These are phyloP conservation scores for Turritopsis dohrnii DNA, from an alignment of 30 jellyfish, hydroid and myxozoan genomes.

Conservation along the genomic window DNA sequence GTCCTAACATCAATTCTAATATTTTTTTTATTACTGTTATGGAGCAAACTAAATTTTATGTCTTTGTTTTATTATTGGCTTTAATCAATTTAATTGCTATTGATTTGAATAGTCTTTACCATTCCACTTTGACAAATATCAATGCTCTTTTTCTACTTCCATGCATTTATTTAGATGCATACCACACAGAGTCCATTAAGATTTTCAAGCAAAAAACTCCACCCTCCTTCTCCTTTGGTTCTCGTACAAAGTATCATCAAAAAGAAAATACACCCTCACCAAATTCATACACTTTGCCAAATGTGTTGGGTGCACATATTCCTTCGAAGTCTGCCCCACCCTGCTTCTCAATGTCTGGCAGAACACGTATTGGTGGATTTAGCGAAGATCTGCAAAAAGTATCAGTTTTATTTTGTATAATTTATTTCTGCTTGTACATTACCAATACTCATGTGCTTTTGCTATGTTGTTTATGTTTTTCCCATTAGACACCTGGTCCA, in stretches of 20 bases:
- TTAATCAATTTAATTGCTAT: no score
- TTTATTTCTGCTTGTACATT: background rate
- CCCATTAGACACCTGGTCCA: slow-evolving; percentile 88
- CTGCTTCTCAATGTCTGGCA: slow-evolving; percentile 72
- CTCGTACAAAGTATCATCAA: slow-evolving; percentile 64
- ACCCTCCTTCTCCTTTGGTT: slow-evolving; percentile 88
- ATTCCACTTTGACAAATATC: background rate
- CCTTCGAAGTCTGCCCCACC: slow-evolving; percentile 76
- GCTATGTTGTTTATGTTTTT: no score
- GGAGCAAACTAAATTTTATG: no score
- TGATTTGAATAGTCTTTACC: no score
- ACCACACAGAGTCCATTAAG: slow-evolving; percentile 56
- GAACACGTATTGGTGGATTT: slow-evolving; percentile 83
- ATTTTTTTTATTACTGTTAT: no score
- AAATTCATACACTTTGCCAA: slow-evolving; percentile 68
- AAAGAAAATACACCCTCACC: slow-evolving; percentile 80
- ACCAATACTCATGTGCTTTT: background rate
- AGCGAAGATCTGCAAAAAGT: slow-evolving; percentile 90
- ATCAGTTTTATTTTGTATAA: background rate
- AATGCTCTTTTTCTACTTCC: background rate
- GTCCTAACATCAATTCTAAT: background rate
- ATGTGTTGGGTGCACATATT: slow-evolving; percentile 48
- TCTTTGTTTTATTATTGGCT: no score
- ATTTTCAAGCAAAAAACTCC: slow-evolving; percentile 60
- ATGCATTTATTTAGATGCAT: slow-evolving; percentile 63